phyloP scores from a whole-genome alignment of 2,113 vertebrate species.

The Corynorhinus townsendii region DNA sequence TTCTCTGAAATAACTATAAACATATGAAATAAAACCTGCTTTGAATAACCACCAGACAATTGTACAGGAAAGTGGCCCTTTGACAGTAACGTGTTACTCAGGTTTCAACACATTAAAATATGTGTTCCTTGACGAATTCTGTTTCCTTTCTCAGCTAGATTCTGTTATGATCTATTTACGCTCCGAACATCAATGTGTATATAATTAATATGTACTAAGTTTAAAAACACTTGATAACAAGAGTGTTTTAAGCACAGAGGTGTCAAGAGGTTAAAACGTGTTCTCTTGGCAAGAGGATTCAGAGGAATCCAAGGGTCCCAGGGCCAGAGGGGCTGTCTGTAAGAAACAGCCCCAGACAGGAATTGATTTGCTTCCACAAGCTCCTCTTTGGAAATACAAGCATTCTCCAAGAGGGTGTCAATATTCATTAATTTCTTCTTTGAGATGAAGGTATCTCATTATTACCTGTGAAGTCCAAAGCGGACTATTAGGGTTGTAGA shows the following conservation, averaged over 20 bases:
- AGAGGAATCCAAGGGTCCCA: conserved; percentile 37
- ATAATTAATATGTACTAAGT: conserved; percentile 38
- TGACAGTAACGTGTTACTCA: background rate
- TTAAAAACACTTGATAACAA: conserved; percentile 28
- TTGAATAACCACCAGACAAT: conserved; percentile 38
- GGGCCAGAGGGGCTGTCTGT: background rate
- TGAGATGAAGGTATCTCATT: conserved; percentile 46
- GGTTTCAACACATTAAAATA: conserved; percentile 42
- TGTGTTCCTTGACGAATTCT: conserved; percentile 31
- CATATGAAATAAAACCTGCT: conserved; percentile 44
- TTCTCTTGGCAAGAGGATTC: background rate
- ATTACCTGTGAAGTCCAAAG: conserved; percentile 32
- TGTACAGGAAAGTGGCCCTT: conserved; percentile 12
- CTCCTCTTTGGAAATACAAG: conserved; percentile 50
- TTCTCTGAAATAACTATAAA: conserved; percentile 47
- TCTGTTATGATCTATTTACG: conserved; percentile 24
- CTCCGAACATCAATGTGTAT: background rate
- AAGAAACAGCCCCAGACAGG: conserved; percentile 33
- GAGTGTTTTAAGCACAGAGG: conserved; percentile 34
- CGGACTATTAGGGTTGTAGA: conserved; percentile 3
- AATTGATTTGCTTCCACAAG: conserved; percentile 67
- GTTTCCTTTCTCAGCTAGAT: conserved; percentile 35
- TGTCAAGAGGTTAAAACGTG: background rate
- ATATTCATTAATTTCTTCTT: conserved; percentile 60
- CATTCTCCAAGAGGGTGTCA: conserved; percentile 35